Conservation (phyloP, 2,113 vertebrate genomes). For the Heteronetta atricapilla region DNA sequence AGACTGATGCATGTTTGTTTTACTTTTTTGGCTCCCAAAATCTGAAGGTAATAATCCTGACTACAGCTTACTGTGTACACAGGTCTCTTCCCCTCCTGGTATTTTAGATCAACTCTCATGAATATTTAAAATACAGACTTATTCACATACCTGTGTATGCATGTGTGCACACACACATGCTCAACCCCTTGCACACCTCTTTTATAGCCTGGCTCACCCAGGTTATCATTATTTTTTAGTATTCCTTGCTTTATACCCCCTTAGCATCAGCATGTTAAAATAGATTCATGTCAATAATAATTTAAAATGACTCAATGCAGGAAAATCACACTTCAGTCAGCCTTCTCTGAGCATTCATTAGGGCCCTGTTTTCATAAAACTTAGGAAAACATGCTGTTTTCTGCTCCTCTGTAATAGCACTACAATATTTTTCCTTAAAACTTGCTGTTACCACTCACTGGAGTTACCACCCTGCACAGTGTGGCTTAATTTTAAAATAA, state of each 20-base stretch:
- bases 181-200: background rate
- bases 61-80: background rate
- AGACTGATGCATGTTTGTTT: background rate
- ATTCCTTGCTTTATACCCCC: background rate
- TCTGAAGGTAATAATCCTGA: background rate
- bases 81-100: background rate
- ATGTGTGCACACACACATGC: rapidly evolving
- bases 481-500: background rate
- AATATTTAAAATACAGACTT: background rate
- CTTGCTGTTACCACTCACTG: background rate
- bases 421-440: background rate
- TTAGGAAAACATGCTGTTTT: background rate
- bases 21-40: background rate
- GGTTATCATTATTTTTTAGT: background rate
- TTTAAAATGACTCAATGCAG: background rate
- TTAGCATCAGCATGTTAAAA: background rate
- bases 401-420: background rate
- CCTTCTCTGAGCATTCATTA: background rate
- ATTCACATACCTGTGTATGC: rapidly evolving
- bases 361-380: background rate
- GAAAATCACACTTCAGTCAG: background rate
- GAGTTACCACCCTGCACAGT: background rate
- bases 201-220: background rate
- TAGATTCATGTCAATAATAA: background rate
- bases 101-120: background rate